phyloP scores from a whole-genome alignment of 2,113 vertebrate genomes.

The Ariopsis seemanni region DNA sequence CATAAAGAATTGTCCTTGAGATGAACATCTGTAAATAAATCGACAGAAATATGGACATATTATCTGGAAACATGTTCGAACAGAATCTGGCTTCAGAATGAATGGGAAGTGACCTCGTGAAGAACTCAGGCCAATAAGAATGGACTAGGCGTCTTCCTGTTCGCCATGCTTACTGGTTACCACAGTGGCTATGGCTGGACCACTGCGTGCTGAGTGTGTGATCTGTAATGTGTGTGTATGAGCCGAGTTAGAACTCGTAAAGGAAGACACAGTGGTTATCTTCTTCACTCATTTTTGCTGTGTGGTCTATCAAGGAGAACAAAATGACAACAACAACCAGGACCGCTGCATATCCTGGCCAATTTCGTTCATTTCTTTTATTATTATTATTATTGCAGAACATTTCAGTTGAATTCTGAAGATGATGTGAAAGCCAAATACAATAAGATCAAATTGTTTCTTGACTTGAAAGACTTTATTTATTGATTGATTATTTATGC shows the following conservation, averaged over 20 bases:
- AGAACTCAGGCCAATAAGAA: conserved; percentile 68
- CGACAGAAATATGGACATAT: conserved; percentile 4
- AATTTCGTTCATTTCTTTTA: not conserved
- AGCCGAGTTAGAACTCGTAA: conserved; percentile 13
- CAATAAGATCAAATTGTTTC: conserved; percentile 52
- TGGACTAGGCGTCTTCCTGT: conserved; percentile 70
- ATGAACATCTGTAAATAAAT: conserved; percentile 38
- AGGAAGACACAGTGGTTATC: conserved; percentile 27
- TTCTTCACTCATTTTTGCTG: conserved; percentile 45
- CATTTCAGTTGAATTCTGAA: conserved; percentile 60
- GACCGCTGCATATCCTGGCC: conserved; percentile 36
- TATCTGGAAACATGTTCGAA: not conserved
- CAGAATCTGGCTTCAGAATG: not conserved
- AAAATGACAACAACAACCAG: conserved; percentile 24
- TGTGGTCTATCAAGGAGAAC: conserved; percentile 59
- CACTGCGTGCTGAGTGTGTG: conserved; percentile 51
- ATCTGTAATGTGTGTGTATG: conserved; percentile 13
- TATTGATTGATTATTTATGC: conserved; percentile 76
- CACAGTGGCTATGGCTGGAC: conserved; percentile 28
- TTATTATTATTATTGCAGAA: conserved; percentile 53
- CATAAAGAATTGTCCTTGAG: conserved; percentile 8
- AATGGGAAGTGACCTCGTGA: conserved; percentile 33
- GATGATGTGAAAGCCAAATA: conserved; percentile 67
- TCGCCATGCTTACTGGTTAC: conserved; percentile 48
- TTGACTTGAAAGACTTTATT: conserved; percentile 76